Evolutionary conservation across 2,888 invertebrate species (phyloP).

Genomic region (Drosophila helvetica): DNA sequence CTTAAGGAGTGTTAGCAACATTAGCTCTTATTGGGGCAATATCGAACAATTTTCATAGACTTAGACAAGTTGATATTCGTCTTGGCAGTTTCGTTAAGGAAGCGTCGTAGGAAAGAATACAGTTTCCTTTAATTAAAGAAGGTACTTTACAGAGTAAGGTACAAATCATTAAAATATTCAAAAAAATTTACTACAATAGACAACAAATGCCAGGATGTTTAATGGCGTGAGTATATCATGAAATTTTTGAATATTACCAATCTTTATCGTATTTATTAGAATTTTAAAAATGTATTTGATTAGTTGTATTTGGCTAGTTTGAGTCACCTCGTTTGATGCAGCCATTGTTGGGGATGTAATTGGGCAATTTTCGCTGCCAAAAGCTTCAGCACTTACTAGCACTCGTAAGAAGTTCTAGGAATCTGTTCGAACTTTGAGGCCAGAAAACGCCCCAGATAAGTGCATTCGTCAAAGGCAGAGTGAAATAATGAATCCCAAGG

Average conservation of each 20-base stretch:
- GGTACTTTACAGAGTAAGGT: no score
- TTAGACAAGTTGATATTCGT: no score
- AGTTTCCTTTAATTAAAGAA: no score
- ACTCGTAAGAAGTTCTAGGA: constrained; percentile 64
- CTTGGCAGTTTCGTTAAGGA: no score
- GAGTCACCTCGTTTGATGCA: constrained; percentile 4
- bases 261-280: no score
- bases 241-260: no score
- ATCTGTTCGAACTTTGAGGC: constrained; percentile 30
- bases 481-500: constrained; percentile 27
- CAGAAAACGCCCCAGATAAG: constrained; percentile 25
- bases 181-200: no score
- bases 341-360: not conserved
- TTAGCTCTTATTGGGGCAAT: not conserved
- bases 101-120: no score
- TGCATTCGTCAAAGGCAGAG: constrained; percentile 24
- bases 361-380: constrained; percentile 7
- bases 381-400: constrained; percentile 4
- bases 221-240: no score
- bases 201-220: no score
- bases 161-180: no score
- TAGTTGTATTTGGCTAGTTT: not conserved
- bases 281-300: not conserved
- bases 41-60: not conserved
- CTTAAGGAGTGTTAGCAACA: no score